Percentiles rank a stretch among this genome's conserved stretches.
Conservation (phyloP, 2,797 vertebrate species). For the Rousettus madagascariensis region DNA sequence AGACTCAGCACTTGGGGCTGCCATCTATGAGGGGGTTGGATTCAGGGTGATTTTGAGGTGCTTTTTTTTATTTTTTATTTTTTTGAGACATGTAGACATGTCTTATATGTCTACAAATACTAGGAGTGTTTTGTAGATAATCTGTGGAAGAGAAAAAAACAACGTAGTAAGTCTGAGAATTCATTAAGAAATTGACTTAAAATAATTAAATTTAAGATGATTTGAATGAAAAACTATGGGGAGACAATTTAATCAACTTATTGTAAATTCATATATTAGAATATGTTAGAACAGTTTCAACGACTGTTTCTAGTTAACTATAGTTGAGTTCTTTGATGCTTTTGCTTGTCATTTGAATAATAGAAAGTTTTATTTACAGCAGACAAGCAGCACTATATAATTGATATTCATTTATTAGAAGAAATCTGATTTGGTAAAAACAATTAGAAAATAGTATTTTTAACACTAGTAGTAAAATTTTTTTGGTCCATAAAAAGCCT, state of each 20-base stretch:
- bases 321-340: slow-evolving; percentile 52
- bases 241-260: slow-evolving; percentile 25
- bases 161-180: not conserved
- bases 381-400: slow-evolving; percentile 73
- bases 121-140: not conserved
- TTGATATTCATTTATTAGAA: slow-evolving; percentile 83
- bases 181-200: slow-evolving; percentile 28
- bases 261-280: slow-evolving; percentile 25
- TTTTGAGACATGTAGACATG: not conserved
- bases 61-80: not conserved
- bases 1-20: not conserved
- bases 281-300: not conserved
- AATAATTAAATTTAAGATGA: slow-evolving; percentile 41
- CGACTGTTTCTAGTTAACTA: not conserved
- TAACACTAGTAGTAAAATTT: slow-evolving; percentile 86
- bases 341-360: slow-evolving; percentile 76
- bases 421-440: slow-evolving; percentile 84
- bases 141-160: slow-evolving; percentile 11
- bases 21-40: not conserved
- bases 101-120: not conserved
- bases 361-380: slow-evolving; percentile 81
- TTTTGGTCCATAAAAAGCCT: slow-evolving; percentile 85
- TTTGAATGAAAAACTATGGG: slow-evolving; percentile 15
- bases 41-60: not conserved
- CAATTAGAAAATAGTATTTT: slow-evolving; percentile 83